Percentiles rank a stretch among this genome's conserved stretches.
phyloP scores from a whole-genome alignment of 1,140 invertebrate species.

The Cotesia vestalis region DNA sequence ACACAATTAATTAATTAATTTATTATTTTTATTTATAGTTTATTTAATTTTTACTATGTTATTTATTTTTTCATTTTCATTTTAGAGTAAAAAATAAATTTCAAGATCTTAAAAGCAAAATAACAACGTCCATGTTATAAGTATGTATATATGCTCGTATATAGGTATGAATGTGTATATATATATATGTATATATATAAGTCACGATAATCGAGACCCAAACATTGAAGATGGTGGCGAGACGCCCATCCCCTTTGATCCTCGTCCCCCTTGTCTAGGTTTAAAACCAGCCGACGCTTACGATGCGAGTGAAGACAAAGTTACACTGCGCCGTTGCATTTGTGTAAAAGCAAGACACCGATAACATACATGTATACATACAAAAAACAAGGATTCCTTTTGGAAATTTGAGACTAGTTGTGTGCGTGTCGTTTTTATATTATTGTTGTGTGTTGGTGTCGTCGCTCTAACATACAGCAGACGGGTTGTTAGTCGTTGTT shows the following conservation, averaged over 20 bases:
- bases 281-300: conserved; percentile 22
- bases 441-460: conserved; percentile 1
- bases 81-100: background rate
- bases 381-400: background rate
- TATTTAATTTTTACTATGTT: background rate
- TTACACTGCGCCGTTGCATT: conserved; percentile 7
- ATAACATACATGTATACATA: too few relatives aligned
- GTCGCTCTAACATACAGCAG: background rate
- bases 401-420: conserved; percentile 21
- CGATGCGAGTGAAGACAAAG: conserved; percentile 2
- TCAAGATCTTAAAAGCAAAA: too few relatives aligned
- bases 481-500: too few relatives aligned
- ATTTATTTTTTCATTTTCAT: background rate
- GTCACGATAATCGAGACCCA: conserved; percentile 6
- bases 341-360: too few relatives aligned
- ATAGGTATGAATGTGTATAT: background rate
- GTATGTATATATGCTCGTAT: background rate
- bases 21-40: background rate
- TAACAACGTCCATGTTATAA: background rate
- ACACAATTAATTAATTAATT: background rate
- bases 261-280: conserved; percentile 9
- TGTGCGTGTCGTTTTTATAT: background rate
- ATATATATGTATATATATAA: conserved; percentile 6
- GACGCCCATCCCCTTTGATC: conserved; percentile 14
- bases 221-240: conserved; percentile 24